Conservation (phyloP, 2,888 invertebrate species). For the Ommatoiulus sabulosus region DNA sequence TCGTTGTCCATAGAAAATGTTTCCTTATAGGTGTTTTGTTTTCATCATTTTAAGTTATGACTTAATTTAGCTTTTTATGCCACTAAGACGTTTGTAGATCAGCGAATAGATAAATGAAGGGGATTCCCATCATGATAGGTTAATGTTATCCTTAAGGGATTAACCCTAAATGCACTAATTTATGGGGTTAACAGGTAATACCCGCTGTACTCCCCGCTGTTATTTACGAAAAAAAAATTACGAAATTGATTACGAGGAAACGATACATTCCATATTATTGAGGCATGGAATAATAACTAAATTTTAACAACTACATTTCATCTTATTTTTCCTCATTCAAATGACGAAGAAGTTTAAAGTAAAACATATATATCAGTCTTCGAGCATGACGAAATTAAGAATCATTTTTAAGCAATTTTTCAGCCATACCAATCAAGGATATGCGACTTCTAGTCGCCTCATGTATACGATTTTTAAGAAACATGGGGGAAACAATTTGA, state of each 20-base stretch:
- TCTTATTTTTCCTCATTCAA: neutral
- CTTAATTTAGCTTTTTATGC: conserved; percentile 38
- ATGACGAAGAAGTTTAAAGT: neutral
- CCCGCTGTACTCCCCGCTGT: neutral
- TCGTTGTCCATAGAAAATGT: neutral
- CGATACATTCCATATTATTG: neutral
- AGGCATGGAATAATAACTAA: neutral
- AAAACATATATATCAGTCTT: neutral
- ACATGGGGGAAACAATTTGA: neutral
- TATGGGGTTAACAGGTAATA: conserved; percentile 36
- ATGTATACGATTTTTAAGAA: neutral
- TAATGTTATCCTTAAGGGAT: conserved; percentile 30
- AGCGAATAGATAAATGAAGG: conserved; percentile 26
- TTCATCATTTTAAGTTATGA: conserved; percentile 28
- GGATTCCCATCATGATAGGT: conserved; percentile 36
- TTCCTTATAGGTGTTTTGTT: conserved; percentile 33
- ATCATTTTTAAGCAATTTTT: neutral
- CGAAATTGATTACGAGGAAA: neutral
- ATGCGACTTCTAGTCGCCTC: neutral
- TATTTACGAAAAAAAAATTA: neutral
- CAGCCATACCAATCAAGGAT: neutral
- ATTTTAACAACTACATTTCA: no score
- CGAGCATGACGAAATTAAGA: neutral
- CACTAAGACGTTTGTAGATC: conserved; percentile 36
- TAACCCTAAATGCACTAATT: conserved; percentile 23